Conservation (phyloP, 30 jellyfish, hydroid and myxozoan genomes). For the Rhopilema esculentum region DNA sequence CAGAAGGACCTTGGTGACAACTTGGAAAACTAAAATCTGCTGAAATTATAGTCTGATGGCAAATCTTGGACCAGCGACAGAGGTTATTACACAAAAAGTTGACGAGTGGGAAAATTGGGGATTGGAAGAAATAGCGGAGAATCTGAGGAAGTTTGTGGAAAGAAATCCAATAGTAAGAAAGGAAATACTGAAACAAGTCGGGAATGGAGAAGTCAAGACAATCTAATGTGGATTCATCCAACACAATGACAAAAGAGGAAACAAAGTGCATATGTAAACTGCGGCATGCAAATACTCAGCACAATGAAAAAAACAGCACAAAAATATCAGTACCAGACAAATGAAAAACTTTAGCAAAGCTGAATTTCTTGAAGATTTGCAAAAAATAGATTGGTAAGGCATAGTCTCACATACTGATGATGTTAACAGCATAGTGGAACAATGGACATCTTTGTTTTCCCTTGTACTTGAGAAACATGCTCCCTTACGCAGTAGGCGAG, state of each 20-base stretch:
- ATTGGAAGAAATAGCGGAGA: not conserved
- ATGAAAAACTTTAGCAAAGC: no score
- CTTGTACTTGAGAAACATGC: no score
- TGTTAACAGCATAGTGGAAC: no score
- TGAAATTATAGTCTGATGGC: not conserved
- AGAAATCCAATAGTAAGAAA: not conserved
- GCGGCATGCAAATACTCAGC: not conserved
- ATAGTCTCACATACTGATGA: no score
- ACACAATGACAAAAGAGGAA: not conserved
- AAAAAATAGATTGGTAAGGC: no score
- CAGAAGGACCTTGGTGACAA: not conserved
- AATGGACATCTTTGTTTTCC: no score
- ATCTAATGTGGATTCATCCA: not conserved
- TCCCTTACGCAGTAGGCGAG: no score
- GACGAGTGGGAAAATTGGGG: not conserved
- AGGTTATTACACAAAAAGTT: not conserved
- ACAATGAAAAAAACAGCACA: no score
- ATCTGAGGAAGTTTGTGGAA: not conserved
- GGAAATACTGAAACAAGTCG: not conserved
- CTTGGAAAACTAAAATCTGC: not conserved
- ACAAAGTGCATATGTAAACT: not conserved
- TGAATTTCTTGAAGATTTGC: no score
- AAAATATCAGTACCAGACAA: no score
- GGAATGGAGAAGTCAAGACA: not conserved
- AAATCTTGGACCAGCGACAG: not conserved